phyloP scores from a whole-genome alignment of 1,140 invertebrate species.

The Gryllus bimaculatus region DNA sequence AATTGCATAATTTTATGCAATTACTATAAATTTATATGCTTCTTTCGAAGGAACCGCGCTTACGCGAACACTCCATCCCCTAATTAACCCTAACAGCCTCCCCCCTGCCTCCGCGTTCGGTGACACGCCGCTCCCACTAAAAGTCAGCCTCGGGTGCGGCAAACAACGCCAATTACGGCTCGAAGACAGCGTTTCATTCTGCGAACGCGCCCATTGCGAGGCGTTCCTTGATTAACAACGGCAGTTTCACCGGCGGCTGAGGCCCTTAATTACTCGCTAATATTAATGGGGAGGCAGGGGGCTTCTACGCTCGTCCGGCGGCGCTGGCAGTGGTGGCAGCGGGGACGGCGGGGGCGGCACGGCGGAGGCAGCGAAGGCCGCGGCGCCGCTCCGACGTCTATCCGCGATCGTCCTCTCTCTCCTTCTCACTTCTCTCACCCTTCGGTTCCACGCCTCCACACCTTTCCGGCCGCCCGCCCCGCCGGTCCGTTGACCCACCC shows the following conservation, averaged over 20 bases:
- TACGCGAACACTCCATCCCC: too few species aligned
- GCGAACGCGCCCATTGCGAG: neutral
- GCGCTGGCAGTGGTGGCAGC: neutral
- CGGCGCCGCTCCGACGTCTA: neutral
- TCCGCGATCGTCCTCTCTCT: neutral
- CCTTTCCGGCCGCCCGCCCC: neutral
- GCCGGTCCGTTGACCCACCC: neutral
- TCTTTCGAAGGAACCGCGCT: too few species aligned
- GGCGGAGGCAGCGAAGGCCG: neutral
- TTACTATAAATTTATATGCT: neutral
- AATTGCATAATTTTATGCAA: neutral
- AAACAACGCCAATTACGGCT: neutral
- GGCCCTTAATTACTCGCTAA: slow-evolving; percentile 3
- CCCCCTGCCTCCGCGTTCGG: neutral
- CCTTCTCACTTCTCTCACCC: neutral
- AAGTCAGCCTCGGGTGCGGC: neutral
- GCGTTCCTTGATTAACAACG: neutral
- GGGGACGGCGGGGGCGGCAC: neutral
- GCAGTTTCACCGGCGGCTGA: neutral
- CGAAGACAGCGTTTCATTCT: neutral
- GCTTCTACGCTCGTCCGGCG: neutral
- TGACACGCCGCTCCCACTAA: neutral
- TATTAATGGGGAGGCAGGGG: neutral
- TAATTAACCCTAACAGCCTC: neutral
- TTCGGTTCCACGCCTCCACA: neutral